phyloP scores from a whole-genome alignment of 2,888 invertebrate species.

The Eupithecia pulchellata region DNA sequence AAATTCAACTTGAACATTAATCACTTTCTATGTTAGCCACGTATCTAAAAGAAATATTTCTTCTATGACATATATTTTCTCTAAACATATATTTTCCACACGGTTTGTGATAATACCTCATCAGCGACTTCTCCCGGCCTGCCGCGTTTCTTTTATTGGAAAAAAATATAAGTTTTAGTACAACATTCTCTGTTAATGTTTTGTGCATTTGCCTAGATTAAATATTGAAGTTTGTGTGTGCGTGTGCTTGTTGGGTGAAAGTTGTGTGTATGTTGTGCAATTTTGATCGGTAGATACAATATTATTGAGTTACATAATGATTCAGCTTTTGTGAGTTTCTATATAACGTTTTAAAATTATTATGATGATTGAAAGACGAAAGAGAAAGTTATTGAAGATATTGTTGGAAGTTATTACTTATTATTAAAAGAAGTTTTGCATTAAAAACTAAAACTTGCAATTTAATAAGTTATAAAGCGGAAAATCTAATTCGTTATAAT shows the following conservation, averaged over 20 bases:
- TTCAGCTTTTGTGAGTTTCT: constrained; percentile 31
- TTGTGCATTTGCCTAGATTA: constrained; percentile 61
- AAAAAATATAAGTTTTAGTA: constrained; percentile 81
- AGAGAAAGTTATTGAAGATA: constrained; percentile 23
- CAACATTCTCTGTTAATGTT: constrained; percentile 78
- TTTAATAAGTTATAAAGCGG: constrained; percentile 39
- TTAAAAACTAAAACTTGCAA: constrained; percentile 36
- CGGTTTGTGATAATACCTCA: constrained; percentile 83
- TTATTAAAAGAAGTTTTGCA: constrained; percentile 19
- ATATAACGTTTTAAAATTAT: constrained; percentile 2
- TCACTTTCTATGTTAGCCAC: constrained; percentile 80
- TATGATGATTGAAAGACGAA: constrained; percentile 12
- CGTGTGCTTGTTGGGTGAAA: constrained; percentile 33
- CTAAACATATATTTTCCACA: constrained; percentile 82
- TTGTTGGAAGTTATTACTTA: constrained; percentile 14
- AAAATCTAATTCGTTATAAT: constrained; percentile 42
- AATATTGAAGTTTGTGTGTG: constrained; percentile 52
- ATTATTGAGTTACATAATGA: constrained; percentile 32
- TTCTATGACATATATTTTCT: constrained; percentile 75
- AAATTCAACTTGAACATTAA: constrained; percentile 62
- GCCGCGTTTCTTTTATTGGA: constrained; percentile 88
- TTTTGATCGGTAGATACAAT: constrained; percentile 19
- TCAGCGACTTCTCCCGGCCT: constrained; percentile 93
- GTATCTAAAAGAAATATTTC: constrained; percentile 64
- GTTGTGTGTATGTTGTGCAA: constrained; percentile 38